phyloP scores from a whole-genome alignment of 2,797 vertebrate genomes.

The Ptychobarbus kaznakovi region DNA sequence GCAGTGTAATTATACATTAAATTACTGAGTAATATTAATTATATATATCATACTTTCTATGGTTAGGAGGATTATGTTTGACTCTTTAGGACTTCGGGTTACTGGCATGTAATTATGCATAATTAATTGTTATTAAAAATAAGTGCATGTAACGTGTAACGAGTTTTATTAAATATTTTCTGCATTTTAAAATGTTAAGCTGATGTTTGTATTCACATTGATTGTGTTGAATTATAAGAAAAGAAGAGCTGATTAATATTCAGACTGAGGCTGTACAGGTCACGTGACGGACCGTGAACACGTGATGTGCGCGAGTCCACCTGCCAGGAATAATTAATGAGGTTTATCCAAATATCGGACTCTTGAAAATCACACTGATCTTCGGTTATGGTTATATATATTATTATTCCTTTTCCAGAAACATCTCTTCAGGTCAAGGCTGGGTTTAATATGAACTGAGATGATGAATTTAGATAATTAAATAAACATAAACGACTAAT shows the following conservation, averaged over 20 bases:
- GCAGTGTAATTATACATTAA: too few species aligned
- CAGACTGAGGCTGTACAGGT: background rate
- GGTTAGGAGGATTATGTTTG: too few species aligned
- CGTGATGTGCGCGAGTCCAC: background rate
- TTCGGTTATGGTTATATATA: background rate
- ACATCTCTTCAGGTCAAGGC: too few species aligned
- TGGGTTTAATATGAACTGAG: background rate
- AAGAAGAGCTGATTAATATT: slow-evolving; percentile 85
- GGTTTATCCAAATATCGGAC: background rate
- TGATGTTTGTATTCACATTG: slow-evolving; percentile 77
- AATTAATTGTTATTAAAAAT: background rate
- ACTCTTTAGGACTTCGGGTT: background rate
- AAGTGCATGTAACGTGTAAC: too few species aligned
- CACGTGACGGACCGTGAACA: background rate
- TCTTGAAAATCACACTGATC: background rate
- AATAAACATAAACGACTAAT: background rate
- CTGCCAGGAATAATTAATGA: background rate
- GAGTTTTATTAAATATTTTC: background rate
- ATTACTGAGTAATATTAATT: background rate
- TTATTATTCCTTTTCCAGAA: background rate
- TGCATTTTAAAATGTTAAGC: slow-evolving; percentile 55
- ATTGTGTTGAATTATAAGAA: slow-evolving; percentile 83
- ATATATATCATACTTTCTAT: too few species aligned
- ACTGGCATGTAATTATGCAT: background rate
- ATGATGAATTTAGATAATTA: background rate